A percentile compares a stretch with the other conserved stretches of the same genome.
These are phyloP conservation scores for Nothoprocta perdicaria DNA, from an alignment of 2,113 vertebrate species.

Conservation along the genomic window DNA sequence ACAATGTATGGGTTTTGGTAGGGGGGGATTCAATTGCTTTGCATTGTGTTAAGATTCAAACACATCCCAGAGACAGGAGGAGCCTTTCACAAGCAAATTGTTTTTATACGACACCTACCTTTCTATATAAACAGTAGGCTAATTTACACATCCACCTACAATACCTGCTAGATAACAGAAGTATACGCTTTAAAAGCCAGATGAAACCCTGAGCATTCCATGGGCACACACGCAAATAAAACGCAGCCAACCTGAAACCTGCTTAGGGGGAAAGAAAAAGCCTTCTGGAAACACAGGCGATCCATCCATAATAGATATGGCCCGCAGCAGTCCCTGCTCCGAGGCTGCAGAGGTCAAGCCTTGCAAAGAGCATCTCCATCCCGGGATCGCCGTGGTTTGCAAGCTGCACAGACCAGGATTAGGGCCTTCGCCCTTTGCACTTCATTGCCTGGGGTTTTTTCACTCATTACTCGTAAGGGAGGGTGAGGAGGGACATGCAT, in stretches of 20 bases:
- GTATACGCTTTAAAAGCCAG: slow-evolving; percentile 17
- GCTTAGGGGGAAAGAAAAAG: rapidly evolving
- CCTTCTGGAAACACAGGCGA: not conserved
- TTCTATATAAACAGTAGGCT: slow-evolving; percentile 58
- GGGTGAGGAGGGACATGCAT: slow-evolving; percentile 19
- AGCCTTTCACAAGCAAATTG: slow-evolving; percentile 59
- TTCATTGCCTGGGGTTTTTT: not conserved
- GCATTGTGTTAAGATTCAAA: slow-evolving; percentile 59
- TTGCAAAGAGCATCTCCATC: not conserved
- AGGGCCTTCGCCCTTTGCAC: not conserved
- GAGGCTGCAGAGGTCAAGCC: not conserved
- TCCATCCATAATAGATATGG: not conserved
- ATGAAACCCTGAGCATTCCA: not conserved
- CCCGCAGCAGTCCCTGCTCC: not conserved
- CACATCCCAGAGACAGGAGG: slow-evolving; percentile 52
- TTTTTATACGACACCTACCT: slow-evolving; percentile 58
- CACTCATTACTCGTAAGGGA: not conserved
- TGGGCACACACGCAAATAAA: slow-evolving; percentile 21
- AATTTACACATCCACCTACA: slow-evolving; percentile 70
- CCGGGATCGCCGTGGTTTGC: not conserved
- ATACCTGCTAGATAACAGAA: slow-evolving; percentile 57
- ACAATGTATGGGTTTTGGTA: slow-evolving; percentile 48
- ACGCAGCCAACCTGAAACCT: not conserved
- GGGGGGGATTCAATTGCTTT: slow-evolving; percentile 65
- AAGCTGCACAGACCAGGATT: rapidly evolving